Base-by-base conservation (phyloP, 1,140 invertebrate species). In the Lycorma delicatula region DNA sequence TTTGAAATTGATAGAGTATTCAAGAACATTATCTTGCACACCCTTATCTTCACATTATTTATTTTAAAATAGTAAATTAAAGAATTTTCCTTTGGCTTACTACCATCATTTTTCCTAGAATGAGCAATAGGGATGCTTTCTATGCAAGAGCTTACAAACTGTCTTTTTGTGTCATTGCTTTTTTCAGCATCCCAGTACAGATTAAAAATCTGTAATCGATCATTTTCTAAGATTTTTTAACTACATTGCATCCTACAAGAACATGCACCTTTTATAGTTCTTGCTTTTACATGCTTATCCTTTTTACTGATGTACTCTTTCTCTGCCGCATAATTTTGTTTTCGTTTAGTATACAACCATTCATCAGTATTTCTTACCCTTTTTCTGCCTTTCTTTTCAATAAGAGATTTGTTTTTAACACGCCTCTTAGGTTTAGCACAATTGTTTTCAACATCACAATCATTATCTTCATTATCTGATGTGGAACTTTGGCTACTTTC, bases 21-120 rank as follows among this genome's bases (percentile, higher is more conserved):
- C 28, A 58, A 58, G 38, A 58, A 50, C 56, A 58, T 50, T 25
- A 51, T 16, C 29, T 58, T 58, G n/a, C 47, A 50, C 25, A 58
- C 48, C 7, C 48, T 50, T 26, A 27, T 23, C 38, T 31, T 7
- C 22, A 3, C 9, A 11, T 23, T 31, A 11, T 58, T 51, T 50
- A 58, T 31, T 36, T 47, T 58, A 27, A 58, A 58, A 58, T 50
- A 47, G 29, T 58, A 58, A 1, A 16, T 6, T 36, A 58, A 26
- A 38, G 56, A 46, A 4, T 58, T 49, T 3, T 49, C 9, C 29
- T 56, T 49, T 49, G 26, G 28, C 31, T 56, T 56, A 49, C 5
- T n/a, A n/a, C 11, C 1, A 16, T 55, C 38, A 25, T 18, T 55
- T 46, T 55, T 55, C 29, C 54, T 55, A 23, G 54, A 55, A 22